Evolutionary conservation across 1,140 invertebrate species (phyloP), one percentile per base, ranked within the genome.

Genomic region (Cardiocondyla obscurior): DNA sequence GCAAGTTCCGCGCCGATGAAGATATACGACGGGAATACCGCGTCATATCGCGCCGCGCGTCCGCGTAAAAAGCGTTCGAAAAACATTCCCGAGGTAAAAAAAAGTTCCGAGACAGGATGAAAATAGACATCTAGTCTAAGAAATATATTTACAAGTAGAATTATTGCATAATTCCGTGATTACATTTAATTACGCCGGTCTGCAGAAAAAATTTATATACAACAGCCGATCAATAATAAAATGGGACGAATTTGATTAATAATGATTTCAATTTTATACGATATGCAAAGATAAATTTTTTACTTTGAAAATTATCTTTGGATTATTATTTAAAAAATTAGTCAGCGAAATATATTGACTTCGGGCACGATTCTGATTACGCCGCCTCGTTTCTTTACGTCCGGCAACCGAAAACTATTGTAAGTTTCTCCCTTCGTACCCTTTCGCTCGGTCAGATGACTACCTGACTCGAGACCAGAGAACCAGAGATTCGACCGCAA

Each of bases 401-500:
- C 44, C 14, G n/a, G 30, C 58, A 58, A 42, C 57, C 46, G 25
- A 81, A 55, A 79, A 28, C 8, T 67, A 12, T n/a, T n/a, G n/a
- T n/a, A 10, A 28, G 55, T 14, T 8, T 30, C 44, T 39, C 3
- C 25, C 28, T n/a, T n/a, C n/a, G n/a, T n/a, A n/a, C 36, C 46
- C 7, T 14, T 74, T n/a, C 42, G 44, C 7, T 33, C 57, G 30
- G n/a, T 19, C 69, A 8, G 74, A n/a, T 25, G 42, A 81, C 33
- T 62, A 73, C 55, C 57, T 19, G n/a, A 44, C 25, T 14, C 39
- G 39, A n/a, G n/a, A n/a, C n/a, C n/a, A n/a, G n/a, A n/a, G n/a
- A n/a, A 42, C n/a, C 28, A 51, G 25, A 55, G 36, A 76, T 22
- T 33, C 60, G 81, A 82, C 70, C 55, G 22, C 39, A 36, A 82